Percentiles rank a stretch among this genome's conserved stretches.
phyloP scores from a whole-genome alignment of 2,113 vertebrate species.

The Ctenodactylus gundi region DNA sequence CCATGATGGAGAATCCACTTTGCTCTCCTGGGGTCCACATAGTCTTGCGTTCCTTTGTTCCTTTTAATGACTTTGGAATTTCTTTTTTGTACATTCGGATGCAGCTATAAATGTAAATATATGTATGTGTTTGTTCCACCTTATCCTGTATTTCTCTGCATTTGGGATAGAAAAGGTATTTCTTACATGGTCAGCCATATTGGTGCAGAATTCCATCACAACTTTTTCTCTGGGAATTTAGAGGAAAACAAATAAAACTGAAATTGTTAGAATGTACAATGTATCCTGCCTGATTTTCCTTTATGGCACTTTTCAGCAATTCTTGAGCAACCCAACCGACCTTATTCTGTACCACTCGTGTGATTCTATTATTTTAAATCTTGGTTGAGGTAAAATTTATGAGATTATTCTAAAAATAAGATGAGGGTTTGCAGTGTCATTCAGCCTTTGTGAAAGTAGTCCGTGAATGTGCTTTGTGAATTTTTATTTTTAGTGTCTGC shows the following conservation, averaged over 20 bases:
- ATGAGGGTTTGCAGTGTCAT: slow-evolving; percentile 38
- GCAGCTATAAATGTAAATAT: neutral
- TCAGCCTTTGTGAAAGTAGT: slow-evolving; percentile 46
- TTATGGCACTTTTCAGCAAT: neutral
- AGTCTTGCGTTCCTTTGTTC: neutral
- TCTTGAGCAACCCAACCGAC: slow-evolving; percentile 39
- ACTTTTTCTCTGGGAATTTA: slow-evolving; percentile 29
- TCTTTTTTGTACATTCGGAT: slow-evolving; percentile 1
- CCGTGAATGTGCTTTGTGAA: slow-evolving; percentile 20
- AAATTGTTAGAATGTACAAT: neutral
- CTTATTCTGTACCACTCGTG: slow-evolving; percentile 32
- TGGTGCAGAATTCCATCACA: neutral
- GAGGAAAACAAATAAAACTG: slow-evolving; percentile 7
- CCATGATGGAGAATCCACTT: neutral
- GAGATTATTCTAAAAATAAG: slow-evolving; percentile 67
- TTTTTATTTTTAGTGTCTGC: slow-evolving; percentile 32
- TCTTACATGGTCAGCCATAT: neutral
- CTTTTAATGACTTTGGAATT: neutral
- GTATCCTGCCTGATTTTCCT: neutral
- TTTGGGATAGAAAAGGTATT: slow-evolving; percentile 3
- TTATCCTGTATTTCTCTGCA: neutral
- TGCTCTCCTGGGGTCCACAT: neutral
- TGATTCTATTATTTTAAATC: slow-evolving; percentile 60
- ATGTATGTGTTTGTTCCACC: neutral
- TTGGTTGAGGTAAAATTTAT: slow-evolving; percentile 65